A percentile compares a stretch with the other conserved stretches of the same genome.
phyloP scores from a whole-genome alignment of 2,888 invertebrate species.

The Parthenolecanium corni region DNA sequence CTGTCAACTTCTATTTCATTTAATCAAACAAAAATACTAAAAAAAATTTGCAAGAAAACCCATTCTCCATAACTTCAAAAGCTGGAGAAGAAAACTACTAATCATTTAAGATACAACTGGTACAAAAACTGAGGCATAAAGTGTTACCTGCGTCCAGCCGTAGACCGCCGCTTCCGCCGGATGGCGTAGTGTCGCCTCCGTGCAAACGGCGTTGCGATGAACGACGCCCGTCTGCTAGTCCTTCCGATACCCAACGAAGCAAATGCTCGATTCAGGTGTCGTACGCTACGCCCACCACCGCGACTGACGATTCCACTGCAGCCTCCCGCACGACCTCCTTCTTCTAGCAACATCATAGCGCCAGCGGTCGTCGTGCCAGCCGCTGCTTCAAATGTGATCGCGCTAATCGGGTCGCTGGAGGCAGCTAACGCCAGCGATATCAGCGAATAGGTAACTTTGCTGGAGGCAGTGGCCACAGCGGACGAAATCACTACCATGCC shows the following conservation, averaged over 20 bases:
- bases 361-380: background rate
- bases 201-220: conserved; percentile 15
- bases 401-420: background rate
- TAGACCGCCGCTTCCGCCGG: background rate
- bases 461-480: conserved; percentile 7
- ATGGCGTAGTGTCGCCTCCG: conserved; percentile 14
- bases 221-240: conserved; percentile 3
- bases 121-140: no score
- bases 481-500: conserved; percentile 14
- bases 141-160: conserved; percentile 16
- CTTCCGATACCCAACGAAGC: background rate
- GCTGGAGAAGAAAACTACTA: no score
- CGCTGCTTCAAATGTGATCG: background rate
- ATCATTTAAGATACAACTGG: no score
- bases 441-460: conserved; percentile 21
- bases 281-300: no score
- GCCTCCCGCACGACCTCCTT: no score
- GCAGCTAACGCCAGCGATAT: conserved; percentile 12
- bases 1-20: no score
- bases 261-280: no score
- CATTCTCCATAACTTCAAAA: no score
- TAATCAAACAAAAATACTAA: no score
- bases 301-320: no score
- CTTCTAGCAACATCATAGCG: no score
- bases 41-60: no score